phyloP scores from a whole-genome alignment of 2,113 vertebrate genomes.

The Hirundichthys speculiger region DNA sequence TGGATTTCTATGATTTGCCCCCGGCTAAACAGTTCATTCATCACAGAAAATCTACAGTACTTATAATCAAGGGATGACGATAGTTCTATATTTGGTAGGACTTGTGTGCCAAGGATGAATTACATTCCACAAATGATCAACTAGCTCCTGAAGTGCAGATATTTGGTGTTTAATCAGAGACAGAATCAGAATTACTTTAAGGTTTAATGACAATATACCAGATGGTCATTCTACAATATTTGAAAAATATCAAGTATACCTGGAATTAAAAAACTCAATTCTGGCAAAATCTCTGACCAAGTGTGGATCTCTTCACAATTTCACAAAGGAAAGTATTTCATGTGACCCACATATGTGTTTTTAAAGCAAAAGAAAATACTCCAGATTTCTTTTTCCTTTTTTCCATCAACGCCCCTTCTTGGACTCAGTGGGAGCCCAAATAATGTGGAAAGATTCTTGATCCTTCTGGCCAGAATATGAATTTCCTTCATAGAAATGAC shows the following conservation, averaged over 20 bases:
- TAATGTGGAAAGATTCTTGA: conserved; percentile 79
- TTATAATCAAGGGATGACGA: no score
- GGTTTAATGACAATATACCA: neutral
- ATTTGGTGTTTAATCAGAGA: no score
- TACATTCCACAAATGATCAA: no score
- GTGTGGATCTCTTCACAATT: conserved; percentile 7
- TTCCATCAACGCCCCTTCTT: conserved; percentile 72
- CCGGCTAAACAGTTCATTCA: no score
- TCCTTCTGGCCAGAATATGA: conserved; percentile 55
- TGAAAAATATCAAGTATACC: conserved; percentile 10
- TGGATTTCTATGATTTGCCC: conserved; percentile 1
- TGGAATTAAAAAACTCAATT: neutral
- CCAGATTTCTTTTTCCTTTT: conserved; percentile 42
- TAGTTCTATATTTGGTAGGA: no score
- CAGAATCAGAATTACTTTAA: neutral
- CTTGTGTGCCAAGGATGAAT: no score
- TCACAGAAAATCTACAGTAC: neutral
- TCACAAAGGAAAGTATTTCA: conserved; percentile 43
- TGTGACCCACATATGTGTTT: conserved; percentile 66
- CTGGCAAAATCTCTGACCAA: neutral
- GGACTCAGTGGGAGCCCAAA: conserved; percentile 68
- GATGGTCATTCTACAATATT: neutral
- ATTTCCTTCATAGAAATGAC: conserved; percentile 47
- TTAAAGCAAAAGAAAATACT: conserved; percentile 58
- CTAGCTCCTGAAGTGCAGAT: no score